A percentile compares a stretch with the other conserved stretches of the same genome.
Conservation (phyloP, 2,797 vertebrate genomes). For the Sebastes steindachneri region DNA sequence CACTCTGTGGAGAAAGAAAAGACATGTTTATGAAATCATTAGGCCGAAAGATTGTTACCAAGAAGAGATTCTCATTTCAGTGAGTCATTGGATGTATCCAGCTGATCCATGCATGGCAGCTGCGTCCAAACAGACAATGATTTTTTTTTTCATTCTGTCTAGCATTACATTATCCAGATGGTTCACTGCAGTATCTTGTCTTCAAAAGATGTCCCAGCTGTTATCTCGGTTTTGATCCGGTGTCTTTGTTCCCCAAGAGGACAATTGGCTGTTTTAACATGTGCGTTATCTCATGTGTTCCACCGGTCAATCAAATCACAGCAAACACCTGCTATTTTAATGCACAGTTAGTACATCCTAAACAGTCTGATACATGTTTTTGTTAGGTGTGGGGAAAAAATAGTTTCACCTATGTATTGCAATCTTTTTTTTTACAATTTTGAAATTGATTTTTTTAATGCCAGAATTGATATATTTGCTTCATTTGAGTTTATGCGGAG, state of each 20-base stretch:
- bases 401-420: too few relatives aligned
- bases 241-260: constrained; percentile 20
- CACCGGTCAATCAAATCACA: constrained; percentile 18
- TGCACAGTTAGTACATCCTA: background rate
- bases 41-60: background rate
- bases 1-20: constrained; percentile 82
- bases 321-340: constrained; percentile 35
- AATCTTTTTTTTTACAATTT: too few relatives aligned
- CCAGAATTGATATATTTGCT: too few relatives aligned
- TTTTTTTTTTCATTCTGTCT: constrained; percentile 5
- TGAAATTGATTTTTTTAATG: too few relatives aligned
- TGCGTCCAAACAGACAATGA: constrained; percentile 32
- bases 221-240: constrained; percentile 32
- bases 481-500: too few relatives aligned
- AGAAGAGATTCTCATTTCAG: constrained; percentile 15
- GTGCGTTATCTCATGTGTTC: background rate
- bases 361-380: background rate
- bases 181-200: constrained; percentile 13
- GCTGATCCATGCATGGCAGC: constrained; percentile 40
- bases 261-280: constrained; percentile 29
- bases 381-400: too few relatives aligned
- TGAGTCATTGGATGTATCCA: constrained; percentile 14
- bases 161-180: constrained; percentile 56
- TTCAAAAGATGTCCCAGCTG: constrained; percentile 63
- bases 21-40: background rate